Evolutionary conservation across 2,113 vertebrate species (phyloP).

Genomic region (Nycticebus coucang): DNA sequence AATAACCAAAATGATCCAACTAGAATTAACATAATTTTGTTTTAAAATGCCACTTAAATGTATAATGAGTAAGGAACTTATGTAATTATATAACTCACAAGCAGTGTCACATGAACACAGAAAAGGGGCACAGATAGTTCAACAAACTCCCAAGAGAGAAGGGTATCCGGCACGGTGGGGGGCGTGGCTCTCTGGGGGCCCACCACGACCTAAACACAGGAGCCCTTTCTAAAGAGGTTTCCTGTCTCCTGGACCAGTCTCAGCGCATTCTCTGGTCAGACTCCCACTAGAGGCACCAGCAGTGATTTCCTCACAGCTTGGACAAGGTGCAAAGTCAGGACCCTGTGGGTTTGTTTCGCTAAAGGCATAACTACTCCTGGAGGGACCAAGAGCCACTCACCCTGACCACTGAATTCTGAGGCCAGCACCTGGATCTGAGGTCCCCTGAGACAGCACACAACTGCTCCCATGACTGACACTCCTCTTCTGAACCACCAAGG

Average conservation of each 20-base stretch:
- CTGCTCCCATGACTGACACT: fast-evolving
- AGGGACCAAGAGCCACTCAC: background rate
- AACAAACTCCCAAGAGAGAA: no score
- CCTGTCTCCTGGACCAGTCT: background rate
- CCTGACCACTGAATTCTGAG: background rate
- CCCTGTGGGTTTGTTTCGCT: fast-evolving
- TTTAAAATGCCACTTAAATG: background rate
- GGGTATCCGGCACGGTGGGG: background rate
- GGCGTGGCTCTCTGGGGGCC: background rate
- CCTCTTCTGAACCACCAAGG: background rate
- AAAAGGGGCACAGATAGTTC: no score
- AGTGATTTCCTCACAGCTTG: fast-evolving
- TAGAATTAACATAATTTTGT: background rate
- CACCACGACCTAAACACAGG: no score
- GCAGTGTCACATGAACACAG: background rate
- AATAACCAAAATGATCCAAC: background rate
- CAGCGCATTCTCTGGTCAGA: background rate
- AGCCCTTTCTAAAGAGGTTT: background rate
- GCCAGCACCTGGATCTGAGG: fast-evolving
- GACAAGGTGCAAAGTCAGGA: background rate
- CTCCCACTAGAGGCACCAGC: background rate
- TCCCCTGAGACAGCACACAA: background rate
- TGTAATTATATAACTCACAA: fast-evolving
- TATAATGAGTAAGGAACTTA: background rate
- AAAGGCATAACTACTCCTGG: background rate